phyloP scores from a whole-genome alignment of 2,888 invertebrate species.

The Cephalotes varians region DNA sequence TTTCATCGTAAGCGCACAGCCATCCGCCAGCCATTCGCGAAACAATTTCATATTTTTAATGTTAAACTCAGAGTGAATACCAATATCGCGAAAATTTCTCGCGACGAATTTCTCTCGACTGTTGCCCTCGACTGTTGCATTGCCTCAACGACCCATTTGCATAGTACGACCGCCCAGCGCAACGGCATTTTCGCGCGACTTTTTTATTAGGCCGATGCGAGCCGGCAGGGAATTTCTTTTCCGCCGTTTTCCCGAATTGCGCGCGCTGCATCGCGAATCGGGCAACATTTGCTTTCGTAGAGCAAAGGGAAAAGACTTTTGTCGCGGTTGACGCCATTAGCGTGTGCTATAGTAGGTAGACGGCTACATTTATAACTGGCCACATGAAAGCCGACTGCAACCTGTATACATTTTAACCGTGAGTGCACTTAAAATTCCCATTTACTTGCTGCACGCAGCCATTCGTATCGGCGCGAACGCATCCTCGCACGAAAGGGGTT shows the following conservation, averaged over 20 bases:
- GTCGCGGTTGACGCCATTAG: constrained; percentile 62
- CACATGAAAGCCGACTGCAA: constrained; percentile 49
- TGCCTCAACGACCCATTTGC: constrained; percentile 62
- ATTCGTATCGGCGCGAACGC: constrained; percentile 72
- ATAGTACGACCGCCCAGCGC: constrained; percentile 60
- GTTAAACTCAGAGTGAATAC: constrained; percentile 52
- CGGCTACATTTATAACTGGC: constrained; percentile 63
- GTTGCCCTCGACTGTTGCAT: background rate
- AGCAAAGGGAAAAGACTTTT: constrained; percentile 51
- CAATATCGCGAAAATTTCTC: constrained; percentile 58
- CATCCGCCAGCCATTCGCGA: constrained; percentile 45
- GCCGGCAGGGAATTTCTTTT: constrained; percentile 40
- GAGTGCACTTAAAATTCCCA: constrained; percentile 80
- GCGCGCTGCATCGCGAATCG: constrained; percentile 22
- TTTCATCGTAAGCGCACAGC: constrained; percentile 47
- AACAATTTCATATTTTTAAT: constrained; percentile 57
- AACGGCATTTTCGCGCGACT: constrained; percentile 55
- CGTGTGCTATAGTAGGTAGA: constrained; percentile 45
- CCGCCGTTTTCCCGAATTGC: constrained; percentile 40
- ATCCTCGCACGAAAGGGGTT: constrained; percentile 53
- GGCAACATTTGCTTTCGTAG: constrained; percentile 1
- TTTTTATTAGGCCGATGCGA: constrained; percentile 51
- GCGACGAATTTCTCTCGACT: constrained; percentile 34
- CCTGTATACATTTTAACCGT: constrained; percentile 64
- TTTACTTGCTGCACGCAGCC: constrained; percentile 73